Evolutionary conservation across 2,888 invertebrate genomes (phyloP), one percentile per base, ranked within the genome.

Genomic region (Harpagoxenus sublaevis): DNA sequence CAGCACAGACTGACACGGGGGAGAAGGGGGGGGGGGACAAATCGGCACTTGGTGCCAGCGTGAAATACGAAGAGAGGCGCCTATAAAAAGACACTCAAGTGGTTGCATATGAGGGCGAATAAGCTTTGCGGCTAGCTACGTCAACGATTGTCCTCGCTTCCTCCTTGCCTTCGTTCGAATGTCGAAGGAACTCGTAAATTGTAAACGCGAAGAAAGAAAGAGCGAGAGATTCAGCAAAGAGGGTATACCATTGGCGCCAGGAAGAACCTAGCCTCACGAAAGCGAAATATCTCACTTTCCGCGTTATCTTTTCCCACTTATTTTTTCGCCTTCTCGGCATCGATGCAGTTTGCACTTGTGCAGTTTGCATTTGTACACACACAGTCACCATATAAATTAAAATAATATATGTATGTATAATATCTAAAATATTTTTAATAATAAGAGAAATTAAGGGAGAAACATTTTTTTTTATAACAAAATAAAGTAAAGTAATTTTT

Each of bases 51-150:
- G 35, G 63, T 55, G 63, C 86, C 81, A 92, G 91, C 85, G 88
- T 90, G 91, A 90, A 90, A 88, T 85, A 86, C 83, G 87, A 92
- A 87, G 87, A 87, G 81, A 84, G 83, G 81, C 65, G 57, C 55
- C 73, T 75, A 89, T 85, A 88, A 88, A 89, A 87, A 85, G 85
- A 31, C 42, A 42, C 60, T 92, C 90, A 89, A 92, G 92, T 91
- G 91, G 83, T 92, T 89, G 90, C 92, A 92, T 81, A 89, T 89
- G 90, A 89, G 86, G 75, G 65, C 70, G 53, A 84, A n/a, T n/a
- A n/a, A 42, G 45, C 51, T 85, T 87, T 89, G 88, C 85, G 86
- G 73, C 83, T 88, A 90, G 85, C 90, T 85, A 89, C 90, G 84
- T 90, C 90, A 87, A 68, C 87, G 88, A 85, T 86, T 84, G 68